phyloP scores from a whole-genome alignment of 2,888 invertebrate genomes.

The Sphaerophoria rueppellii region DNA sequence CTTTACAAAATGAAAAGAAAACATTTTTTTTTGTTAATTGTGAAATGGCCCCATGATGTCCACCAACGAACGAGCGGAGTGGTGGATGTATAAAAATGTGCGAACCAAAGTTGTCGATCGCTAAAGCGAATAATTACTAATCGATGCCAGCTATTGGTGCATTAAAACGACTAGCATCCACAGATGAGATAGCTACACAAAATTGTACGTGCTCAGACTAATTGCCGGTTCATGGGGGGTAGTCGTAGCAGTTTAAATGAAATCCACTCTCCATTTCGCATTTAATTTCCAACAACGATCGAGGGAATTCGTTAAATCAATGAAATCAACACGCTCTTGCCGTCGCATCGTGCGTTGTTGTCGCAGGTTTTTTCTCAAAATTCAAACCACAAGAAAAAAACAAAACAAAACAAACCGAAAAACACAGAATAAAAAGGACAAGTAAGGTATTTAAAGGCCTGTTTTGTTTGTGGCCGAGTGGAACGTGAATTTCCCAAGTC shows the following conservation, averaged over 20 bases:
- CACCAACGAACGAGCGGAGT: neutral
- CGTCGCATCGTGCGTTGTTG: too few relatives aligned
- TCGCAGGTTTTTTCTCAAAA: neutral
- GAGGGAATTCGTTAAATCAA: constrained; percentile 71
- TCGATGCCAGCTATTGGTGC: constrained; percentile 54
- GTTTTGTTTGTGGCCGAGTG: constrained; percentile 15
- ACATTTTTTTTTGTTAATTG: constrained; percentile 62
- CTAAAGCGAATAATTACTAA: constrained; percentile 74
- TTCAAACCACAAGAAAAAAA: neutral
- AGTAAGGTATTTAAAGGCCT: constrained; percentile 40
- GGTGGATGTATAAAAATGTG: constrained; percentile 14
- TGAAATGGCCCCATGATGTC: constrained; percentile 51
- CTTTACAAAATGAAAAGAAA: constrained; percentile 66
- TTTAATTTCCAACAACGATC: constrained; percentile 72
- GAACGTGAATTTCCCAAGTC: constrained; percentile 58
- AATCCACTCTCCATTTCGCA: constrained; percentile 49
- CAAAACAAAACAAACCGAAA: constrained; percentile 5
- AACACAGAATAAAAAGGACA: constrained; percentile 64
- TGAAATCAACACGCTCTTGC: constrained; percentile 66
- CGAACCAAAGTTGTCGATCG: constrained; percentile 52
- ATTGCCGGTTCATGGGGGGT: constrained; percentile 52
- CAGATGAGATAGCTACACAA: constrained; percentile 35
- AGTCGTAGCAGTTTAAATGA: neutral
- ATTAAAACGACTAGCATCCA: neutral
- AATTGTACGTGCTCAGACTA: constrained; percentile 62